Base-by-base conservation (phyloP, 2,888 invertebrate genomes). In the Drosophila niveifrons region DNA sequence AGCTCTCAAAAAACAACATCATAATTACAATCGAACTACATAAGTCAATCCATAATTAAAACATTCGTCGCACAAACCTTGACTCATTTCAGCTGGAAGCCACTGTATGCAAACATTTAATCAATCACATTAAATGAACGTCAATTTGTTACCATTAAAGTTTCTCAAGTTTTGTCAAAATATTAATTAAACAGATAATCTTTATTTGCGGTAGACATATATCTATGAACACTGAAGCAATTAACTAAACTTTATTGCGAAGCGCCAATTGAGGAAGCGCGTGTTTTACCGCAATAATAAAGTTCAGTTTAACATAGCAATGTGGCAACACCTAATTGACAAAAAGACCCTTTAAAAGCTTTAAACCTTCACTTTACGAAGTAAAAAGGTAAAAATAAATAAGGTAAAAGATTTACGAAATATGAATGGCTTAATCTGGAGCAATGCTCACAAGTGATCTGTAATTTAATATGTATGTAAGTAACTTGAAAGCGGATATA, bases 181-280 rank as follows among this genome's bases (percentile, higher is more conserved):
- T 56, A 56, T 44, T 34, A 44, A 56, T 56, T 56, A 18, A 44
- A 44, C n/a, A 23, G 44, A 56, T 56, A 56, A 56, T 56, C 55
- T 56, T 44, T 34, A 44, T 44, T 23, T 17, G 17, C 11, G 4
- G 11, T 8, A 17, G 31, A 43, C 28, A 52, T 28, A 52, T 28
- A 36, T 10, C 28, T 28, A 11, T 11, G 11, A 31, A 18, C 6
- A 31, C 29, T 31, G 9, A 31, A 18, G 43, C 31, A 31, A 31
- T 31, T 18, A n/a, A 18, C n/a, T 18, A 10, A 18, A 44, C 31
- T 29, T 43, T 36, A 18, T 51, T n/a, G 29, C 10, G 29, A 48
- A 15, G 39, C 8, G 39, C 13, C 39, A 41, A 41, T 15, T 13
- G 13, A 41, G 13, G 39, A 41, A 41, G 39, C 13, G 39, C 13